Percentiles rank a stretch among this genome's conserved stretches.
Evolutionary conservation across 1,140 invertebrate species (phyloP).

Genomic region (Neodiprion pinetum): DNA sequence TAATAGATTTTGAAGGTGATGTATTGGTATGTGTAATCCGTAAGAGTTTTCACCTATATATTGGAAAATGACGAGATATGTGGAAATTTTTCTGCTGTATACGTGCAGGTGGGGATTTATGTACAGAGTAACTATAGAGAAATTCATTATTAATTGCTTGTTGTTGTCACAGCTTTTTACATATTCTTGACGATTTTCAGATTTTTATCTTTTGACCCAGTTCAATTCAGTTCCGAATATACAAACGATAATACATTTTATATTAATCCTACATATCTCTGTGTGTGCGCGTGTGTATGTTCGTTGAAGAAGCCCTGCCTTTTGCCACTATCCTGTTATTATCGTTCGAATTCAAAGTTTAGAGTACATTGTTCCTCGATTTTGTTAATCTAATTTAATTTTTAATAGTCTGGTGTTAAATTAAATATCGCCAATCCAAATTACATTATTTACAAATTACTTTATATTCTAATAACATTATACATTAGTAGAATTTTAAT

Average conservation of each 20-base stretch:
- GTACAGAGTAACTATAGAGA: constrained; percentile 45
- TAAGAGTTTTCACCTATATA: too few relatives aligned
- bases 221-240: constrained; percentile 46
- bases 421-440: constrained; percentile 14
- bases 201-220: constrained; percentile 42
- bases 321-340: not conserved
- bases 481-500: constrained; percentile 5
- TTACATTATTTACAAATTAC: constrained; percentile 15
- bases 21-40: too few relatives aligned
- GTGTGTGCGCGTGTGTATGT: constrained; percentile 30
- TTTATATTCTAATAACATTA: constrained; percentile 2
- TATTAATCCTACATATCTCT: constrained; percentile 54
- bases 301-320: constrained; percentile 22
- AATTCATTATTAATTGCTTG: constrained; percentile 49
- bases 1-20: not conserved
- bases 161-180: constrained; percentile 46
- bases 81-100: not conserved
- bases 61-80: not conserved
- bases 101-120: constrained; percentile 26
- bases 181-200: constrained; percentile 41
- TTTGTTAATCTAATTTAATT: constrained; percentile 1
- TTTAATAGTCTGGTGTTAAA: constrained; percentile 6
- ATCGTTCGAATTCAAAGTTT: not conserved
- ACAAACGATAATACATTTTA: constrained; percentile 58
- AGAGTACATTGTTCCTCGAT: not conserved